These are phyloP conservation scores for Lepidocyrtinus sp. DNA, from an alignment of 2,888 invertebrate genomes.

Conservation along the genomic window DNA sequence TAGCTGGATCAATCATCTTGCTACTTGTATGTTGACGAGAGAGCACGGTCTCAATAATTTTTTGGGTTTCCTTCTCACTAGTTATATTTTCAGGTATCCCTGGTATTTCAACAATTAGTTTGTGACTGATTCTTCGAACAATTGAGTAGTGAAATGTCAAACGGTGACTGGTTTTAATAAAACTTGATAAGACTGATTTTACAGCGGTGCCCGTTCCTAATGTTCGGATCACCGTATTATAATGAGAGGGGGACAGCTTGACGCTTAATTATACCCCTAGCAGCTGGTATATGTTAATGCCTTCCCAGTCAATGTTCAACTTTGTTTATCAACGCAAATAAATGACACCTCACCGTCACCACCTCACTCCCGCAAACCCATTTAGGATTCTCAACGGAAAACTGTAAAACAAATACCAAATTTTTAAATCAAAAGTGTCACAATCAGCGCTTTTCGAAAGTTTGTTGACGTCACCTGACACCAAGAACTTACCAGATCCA, in stretches of 20 bases:
- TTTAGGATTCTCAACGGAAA: not conserved
- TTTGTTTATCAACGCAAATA: not conserved
- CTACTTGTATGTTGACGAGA: not conserved
- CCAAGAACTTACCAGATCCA: too few relatives aligned
- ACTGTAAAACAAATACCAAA: not conserved
- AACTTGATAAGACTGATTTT: not conserved
- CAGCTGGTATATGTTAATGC: too few relatives aligned
- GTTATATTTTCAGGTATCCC: not conserved
- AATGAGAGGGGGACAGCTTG: conserved; percentile 42
- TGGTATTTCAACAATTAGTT: conserved; percentile 37
- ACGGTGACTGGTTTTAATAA: not conserved
- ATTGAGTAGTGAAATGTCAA: not conserved
- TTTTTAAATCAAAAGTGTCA: not conserved
- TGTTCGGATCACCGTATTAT: conserved; percentile 44
- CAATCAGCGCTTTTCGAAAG: too few relatives aligned
- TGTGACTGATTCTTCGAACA: conserved; percentile 18
- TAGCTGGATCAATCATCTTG: conserved; percentile 51
- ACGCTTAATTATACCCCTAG: too few relatives aligned
- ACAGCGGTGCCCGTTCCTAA: conserved; percentile 43
- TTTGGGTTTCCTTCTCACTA: not conserved
- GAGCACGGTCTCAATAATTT: conserved; percentile 18
- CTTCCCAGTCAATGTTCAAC: too few relatives aligned
- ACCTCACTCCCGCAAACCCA: not conserved
- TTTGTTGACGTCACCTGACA: too few relatives aligned
- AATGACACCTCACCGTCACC: not conserved